Evolutionary conservation across 2,113 vertebrate species (phyloP).

Genomic region (Gallinago paraguaiae): DNA sequence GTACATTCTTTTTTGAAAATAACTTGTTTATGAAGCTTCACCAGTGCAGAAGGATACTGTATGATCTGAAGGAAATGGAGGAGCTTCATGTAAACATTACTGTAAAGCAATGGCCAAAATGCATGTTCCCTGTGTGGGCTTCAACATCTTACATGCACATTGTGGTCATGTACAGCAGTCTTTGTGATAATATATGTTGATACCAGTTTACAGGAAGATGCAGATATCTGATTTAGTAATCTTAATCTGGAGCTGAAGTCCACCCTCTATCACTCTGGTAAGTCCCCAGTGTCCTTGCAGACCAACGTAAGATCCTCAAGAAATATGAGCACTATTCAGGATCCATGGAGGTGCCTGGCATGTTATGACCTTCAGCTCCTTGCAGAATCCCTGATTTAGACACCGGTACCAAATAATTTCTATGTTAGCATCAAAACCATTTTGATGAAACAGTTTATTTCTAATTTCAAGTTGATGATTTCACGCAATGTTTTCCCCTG

Average conservation of each 20-base stretch:
- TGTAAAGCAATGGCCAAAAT: background rate
- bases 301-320: background rate
- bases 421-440: background rate
- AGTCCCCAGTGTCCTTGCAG: background rate
- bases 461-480: background rate
- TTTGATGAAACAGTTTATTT: background rate
- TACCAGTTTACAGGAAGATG: background rate
- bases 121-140: background rate
- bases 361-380: background rate
- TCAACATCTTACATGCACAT: background rate
- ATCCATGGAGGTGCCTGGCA: background rate
- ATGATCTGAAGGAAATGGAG: background rate
- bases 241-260: background rate
- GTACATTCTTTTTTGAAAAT: conserved; percentile 56
- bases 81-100: background rate
- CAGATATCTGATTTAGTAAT: background rate
- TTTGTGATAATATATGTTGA: background rate
- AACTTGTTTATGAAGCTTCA: conserved; percentile 49
- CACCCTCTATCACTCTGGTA: background rate
- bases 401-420: background rate
- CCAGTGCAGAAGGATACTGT: background rate
- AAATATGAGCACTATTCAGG: background rate
- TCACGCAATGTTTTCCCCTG: background rate
- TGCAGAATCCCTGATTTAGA: background rate
- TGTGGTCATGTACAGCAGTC: background rate